Evolutionary conservation across 2,797 vertebrate species (phyloP).

Genomic region (Tamandua tetradactyla): DNA sequence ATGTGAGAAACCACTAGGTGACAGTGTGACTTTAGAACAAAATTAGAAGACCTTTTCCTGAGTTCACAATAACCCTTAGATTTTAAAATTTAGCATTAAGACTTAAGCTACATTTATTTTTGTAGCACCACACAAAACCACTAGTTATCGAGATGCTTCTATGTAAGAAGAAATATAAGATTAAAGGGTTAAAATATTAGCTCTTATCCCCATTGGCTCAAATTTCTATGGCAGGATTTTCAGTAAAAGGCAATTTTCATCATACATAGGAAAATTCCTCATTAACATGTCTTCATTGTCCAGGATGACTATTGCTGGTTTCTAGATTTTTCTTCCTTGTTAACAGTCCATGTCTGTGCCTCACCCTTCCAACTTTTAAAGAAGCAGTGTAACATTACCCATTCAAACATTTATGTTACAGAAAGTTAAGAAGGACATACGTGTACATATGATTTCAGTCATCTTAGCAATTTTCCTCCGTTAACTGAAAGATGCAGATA

Average conservation of each 20-base stretch:
- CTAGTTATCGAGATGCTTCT: background rate
- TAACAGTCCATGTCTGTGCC: background rate
- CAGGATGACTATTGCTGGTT: background rate
- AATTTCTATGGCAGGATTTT: background rate
- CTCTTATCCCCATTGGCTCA: background rate
- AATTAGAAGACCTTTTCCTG: background rate
- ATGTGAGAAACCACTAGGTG: conserved; percentile 80
- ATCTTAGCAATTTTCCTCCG: no score
- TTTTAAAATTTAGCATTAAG: conserved; percentile 20
- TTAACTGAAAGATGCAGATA: no score
- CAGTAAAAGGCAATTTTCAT: background rate
- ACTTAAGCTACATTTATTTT: conserved; percentile 49
- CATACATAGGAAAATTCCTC: background rate
- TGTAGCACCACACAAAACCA: conserved; percentile 20
- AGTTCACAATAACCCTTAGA: background rate
- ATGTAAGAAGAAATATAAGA: background rate
- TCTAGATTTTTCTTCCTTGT: conserved; percentile 3
- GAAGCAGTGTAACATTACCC: background rate
- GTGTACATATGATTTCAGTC: background rate
- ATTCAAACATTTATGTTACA: background rate
- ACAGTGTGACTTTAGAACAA: conserved; percentile 79
- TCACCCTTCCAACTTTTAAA: background rate
- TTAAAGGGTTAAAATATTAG: conserved; percentile 19
- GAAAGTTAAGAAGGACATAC: background rate
- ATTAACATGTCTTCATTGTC: background rate